Base-by-base conservation (phyloP, 2,888 invertebrate genomes). In the Rhagonycha lutea region DNA sequence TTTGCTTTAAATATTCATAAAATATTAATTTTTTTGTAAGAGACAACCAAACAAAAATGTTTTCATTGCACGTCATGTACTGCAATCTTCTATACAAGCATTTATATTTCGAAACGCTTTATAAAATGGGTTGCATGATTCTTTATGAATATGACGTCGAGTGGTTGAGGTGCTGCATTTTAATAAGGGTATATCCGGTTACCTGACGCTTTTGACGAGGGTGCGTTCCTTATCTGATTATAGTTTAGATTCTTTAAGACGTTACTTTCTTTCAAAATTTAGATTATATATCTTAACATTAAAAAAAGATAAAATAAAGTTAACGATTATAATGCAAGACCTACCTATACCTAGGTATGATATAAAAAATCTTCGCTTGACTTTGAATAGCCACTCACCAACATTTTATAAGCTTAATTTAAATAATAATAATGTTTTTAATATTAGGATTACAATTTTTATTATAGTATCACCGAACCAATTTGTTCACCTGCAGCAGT, bases 131-230 rank as follows among this genome's bases (percentile, higher is more conserved):
- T 73, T 73, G 76, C 73, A 68, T 74, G 73, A 70, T 76, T 74
- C 77, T 78, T 77, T 79, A 79, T 79, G 79, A 78, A 79, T 79
- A 79, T 78, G 77, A 79, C 72, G 77, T 72, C 67, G 78, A 72
- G 68, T 75, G 68, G 76, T 77, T 77, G 70, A 73, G 74, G 77
- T 73, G 71, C 75, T 75, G 77, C 77, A 79, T 79, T 77, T 77
- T 78, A 80, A 80, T 80, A 75, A 73, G 78, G 74, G 72, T 77
- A 77, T 80, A 80, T 80, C 77, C 80, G 77, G 78, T 80, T 77
- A 79, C 80, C 77, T 77, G 78, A 70, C 78, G 67, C 70, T 70
- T 76, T 78, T 78, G 78, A 78, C 78, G 74, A 78, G 78, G 78
- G 78, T 78, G 72, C 67, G 70, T 73, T 75, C 71, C 76, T 78